Evolutionary conservation across 1,140 invertebrate species (phyloP), one percentile per base, ranked within the genome.

Genomic region (Heliconius himera): DNA sequence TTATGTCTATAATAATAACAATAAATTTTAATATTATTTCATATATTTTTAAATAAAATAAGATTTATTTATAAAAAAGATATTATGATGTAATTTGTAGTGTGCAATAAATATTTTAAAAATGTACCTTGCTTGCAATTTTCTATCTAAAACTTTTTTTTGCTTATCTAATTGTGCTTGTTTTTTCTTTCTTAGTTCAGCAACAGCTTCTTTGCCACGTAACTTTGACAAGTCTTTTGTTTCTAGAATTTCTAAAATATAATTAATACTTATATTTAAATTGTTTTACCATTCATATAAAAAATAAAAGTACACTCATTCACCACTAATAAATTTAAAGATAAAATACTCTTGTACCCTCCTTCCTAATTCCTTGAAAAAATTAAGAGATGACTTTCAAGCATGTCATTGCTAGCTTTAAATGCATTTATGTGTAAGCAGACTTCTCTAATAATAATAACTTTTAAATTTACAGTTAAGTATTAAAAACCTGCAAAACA

Each of bases 91-190:
- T 4, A 36, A 36, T 81, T 91, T 91, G 51, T 90, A 91, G 91
- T 94, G 49, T 36, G 70, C 9, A 70, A 13, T 38, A 72, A 20
- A 38, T 13, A 33, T 36, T 41, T 38, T 2, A n/a, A 0, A 38
- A 22, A 72, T 46, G 1, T 22, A 94, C 93, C 93, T 91, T 70
- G 93, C 93, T 81, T 89, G 89, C 76, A 93, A 74, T 84, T 91
- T 93, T 84, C 92, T 89, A 75, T 93, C 90, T n/a, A 94, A 81
- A 46, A 90, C 73, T 81, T 91, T 90, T 77, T 91, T 93, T 82
- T 91, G 86, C 82, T 90, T 84, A 88, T 94, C 89, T 77, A 94
- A 82, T 78, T 89, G 88, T 81, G 91, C 87, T 86, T 94, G 93
- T 78, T 90, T 93, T 78, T 77, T 86, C 73, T 79, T 89, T 77